Evolutionary conservation across 2,888 invertebrate species (phyloP).

Genomic region (Acanthosepion lycidas): DNA sequence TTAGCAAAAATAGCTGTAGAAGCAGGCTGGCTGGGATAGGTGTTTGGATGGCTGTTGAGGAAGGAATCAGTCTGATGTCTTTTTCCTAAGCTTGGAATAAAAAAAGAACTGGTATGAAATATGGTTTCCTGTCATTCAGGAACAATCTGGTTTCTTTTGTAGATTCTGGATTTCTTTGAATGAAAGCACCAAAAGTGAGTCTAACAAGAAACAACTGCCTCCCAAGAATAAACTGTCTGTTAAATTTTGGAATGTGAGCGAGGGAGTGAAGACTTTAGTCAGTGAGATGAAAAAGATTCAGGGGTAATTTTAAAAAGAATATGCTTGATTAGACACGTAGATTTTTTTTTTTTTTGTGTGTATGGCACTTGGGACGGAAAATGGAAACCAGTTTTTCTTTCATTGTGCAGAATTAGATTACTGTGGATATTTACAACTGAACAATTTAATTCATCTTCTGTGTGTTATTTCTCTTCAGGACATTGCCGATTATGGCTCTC

Average conservation of each 20-base stretch:
- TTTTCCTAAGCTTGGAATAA: neutral
- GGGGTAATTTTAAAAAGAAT: too few relatives aligned
- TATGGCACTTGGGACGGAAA: too few relatives aligned
- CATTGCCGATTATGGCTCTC: too few relatives aligned
- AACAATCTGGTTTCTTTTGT: neutral
- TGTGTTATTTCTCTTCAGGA: too few relatives aligned
- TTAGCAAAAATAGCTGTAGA: neutral
- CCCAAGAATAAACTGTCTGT: neutral
- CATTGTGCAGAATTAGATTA: neutral
- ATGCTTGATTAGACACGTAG: too few relatives aligned
- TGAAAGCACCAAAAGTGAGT: neutral
- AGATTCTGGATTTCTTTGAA: neutral
- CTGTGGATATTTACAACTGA: neutral
- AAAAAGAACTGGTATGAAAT: neutral
- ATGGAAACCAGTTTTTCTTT: too few relatives aligned
- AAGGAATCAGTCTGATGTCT: conserved; percentile 6
- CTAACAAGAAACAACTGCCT: neutral
- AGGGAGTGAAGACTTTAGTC: too few relatives aligned
- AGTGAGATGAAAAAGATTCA: too few relatives aligned
- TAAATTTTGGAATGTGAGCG: neutral
- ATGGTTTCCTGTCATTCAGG: neutral
- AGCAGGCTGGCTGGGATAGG: neutral
- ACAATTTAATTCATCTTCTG: too few relatives aligned
- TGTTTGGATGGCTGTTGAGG: neutral
- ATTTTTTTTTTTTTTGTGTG: too few relatives aligned